Conservation (phyloP, 1,140 invertebrate species). For the Drosophila leontia region DNA sequence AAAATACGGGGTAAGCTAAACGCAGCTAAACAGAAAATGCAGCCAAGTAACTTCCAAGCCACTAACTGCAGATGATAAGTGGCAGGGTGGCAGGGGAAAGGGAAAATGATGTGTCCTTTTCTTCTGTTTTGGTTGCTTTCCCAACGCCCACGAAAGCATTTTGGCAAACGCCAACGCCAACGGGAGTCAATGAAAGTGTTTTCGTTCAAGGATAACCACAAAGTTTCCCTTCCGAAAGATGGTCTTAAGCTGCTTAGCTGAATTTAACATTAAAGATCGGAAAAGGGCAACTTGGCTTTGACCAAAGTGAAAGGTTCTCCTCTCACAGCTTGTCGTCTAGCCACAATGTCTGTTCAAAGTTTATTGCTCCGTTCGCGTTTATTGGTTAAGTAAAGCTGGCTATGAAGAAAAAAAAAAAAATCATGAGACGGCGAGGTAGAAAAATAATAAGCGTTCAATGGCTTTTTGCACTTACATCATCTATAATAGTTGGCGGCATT, state of each 20-base stretch:
- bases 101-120: constrained; percentile 35
- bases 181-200: constrained; percentile 61
- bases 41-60: constrained; percentile 60
- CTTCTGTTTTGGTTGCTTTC: constrained; percentile 17
- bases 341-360: constrained; percentile 45
- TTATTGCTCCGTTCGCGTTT: constrained; percentile 45
- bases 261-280: constrained; percentile 46
- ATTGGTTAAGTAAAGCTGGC: constrained; percentile 36
- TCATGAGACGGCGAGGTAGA: background rate
- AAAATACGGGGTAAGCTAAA: constrained; percentile 56
- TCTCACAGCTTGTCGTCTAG: constrained; percentile 39
- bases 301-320: constrained; percentile 26
- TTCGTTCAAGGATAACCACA: constrained; percentile 54
- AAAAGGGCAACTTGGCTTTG: constrained; percentile 14
- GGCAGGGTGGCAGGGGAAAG: background rate
- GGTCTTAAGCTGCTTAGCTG: constrained; percentile 50
- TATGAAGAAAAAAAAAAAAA: background rate
- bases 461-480: constrained; percentile 69
- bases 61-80: constrained; percentile 57
- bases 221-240: constrained; percentile 27
- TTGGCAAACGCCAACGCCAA: constrained; percentile 21
- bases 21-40: constrained; percentile 48
- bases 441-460: constrained; percentile 57
- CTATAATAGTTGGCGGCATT: constrained; percentile 51
- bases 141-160: constrained; percentile 32